Conservation (phyloP, 1,140 invertebrate genomes). For the Battus philenor region DNA sequence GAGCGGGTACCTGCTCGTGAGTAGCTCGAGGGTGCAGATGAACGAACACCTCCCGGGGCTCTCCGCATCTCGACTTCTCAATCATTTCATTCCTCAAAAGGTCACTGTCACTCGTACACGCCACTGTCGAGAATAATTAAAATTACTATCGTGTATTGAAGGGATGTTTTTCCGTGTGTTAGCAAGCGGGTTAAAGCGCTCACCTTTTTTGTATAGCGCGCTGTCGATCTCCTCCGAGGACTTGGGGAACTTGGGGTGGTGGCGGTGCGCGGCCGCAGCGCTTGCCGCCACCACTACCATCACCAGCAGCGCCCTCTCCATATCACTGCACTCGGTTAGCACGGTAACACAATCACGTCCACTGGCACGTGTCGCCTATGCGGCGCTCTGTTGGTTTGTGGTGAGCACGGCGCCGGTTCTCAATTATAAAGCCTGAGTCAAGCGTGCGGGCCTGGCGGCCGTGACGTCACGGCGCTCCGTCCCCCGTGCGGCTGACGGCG, state of each 20-base stretch:
- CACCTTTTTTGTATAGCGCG: slow-evolving; percentile 40
- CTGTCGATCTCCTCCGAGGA: slow-evolving; percentile 35
- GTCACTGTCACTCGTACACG: slow-evolving; percentile 39
- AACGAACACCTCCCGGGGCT: slow-evolving; percentile 59
- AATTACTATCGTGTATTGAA: slow-evolving; percentile 13
- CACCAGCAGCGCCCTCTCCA: slow-evolving; percentile 47
- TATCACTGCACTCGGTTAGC: slow-evolving; percentile 30
- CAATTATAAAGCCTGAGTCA: slow-evolving; percentile 67
- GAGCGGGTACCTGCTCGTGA: slow-evolving; percentile 53
- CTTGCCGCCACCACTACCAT: slow-evolving; percentile 35
- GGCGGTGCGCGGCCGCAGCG: slow-evolving; percentile 36
- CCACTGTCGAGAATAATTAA: slow-evolving; percentile 40
- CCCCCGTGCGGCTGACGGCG: slow-evolving; percentile 30
- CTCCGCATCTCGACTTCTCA: slow-evolving; percentile 52
- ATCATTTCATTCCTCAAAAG: slow-evolving; percentile 43
- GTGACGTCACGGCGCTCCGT: slow-evolving; percentile 32
- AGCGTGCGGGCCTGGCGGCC: slow-evolving; percentile 25
- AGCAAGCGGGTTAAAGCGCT: slow-evolving; percentile 24
- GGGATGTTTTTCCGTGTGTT: slow-evolving; percentile 18
- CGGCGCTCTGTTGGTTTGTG: slow-evolving; percentile 46
- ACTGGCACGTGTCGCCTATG: slow-evolving; percentile 45
- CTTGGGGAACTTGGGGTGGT: slow-evolving; percentile 52
- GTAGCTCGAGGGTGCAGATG: slow-evolving; percentile 38
- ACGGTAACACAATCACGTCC: slow-evolving; percentile 21
- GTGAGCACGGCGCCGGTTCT: slow-evolving; percentile 32